Base-by-base conservation (phyloP, 1,140 invertebrate species). In the Listronotus bonariensis region DNA sequence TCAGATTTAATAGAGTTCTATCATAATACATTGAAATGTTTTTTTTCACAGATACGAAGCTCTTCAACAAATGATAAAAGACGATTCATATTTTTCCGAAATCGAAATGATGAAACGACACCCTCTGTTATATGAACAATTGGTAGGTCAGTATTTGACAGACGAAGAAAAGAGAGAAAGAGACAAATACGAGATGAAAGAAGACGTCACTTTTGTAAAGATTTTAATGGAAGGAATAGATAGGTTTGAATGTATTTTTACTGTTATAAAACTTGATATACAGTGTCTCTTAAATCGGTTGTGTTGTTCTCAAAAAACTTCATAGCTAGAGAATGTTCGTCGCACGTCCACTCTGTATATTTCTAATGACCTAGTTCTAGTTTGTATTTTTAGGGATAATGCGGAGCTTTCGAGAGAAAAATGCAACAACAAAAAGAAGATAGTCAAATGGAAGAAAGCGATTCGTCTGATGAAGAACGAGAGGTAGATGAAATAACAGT, bases 41-140 rank as follows among this genome's bases (percentile, higher is more conserved):
- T 8, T 38, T n/a, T 52, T 62, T 41, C 17, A 18, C 38, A 65
- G 95, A 46, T 97, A 87, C 77, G 85, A 89, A 75, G 94, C 93
- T 9, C 80, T 97, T 73, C 86, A 92, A 69, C 82, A 86, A 71
- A 77, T 97, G 41, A n/a, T n/a, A n/a, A 74, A 80, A 18, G 83
- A 89, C 60, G 87, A 90, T 36, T 82, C 85, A 20, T 97, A 97
- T 79, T 97, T 97, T 72, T 92, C 88, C 77, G 92, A 96, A 76
- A 86, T 85, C 61, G 91, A 95, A 84, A 97, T 97, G 94, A 93
- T 93, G 85, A 89, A 88, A 69, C 79, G 95, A 67, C 93, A 95
- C 80, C 95, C 95, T 0, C 82, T 93, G 53, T 77, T 97, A 0
- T 97, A 93, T 81, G 91, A 97, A 54, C 88, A 96, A 72, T 80